phyloP scores from a whole-genome alignment of 2,797 vertebrate species.

The Lepilemur ruficaudatus region DNA sequence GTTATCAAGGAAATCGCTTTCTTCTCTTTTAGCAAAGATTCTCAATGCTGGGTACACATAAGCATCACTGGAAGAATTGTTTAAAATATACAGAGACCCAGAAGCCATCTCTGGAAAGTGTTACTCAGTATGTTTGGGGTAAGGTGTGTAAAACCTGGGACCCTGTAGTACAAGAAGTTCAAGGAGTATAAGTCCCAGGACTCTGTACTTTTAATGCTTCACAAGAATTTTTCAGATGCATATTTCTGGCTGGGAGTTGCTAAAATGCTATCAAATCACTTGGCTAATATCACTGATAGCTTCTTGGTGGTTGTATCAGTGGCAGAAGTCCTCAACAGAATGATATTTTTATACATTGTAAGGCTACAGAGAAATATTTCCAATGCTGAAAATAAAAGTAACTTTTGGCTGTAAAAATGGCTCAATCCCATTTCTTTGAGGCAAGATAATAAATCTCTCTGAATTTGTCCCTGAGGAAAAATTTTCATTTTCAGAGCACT shows the following conservation, averaged over 20 bases:
- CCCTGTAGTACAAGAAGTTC: neutral
- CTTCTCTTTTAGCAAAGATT: neutral
- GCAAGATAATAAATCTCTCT: conserved; percentile 67
- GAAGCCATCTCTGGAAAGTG: neutral
- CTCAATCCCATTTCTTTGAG: conserved; percentile 58
- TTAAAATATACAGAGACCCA: neutral
- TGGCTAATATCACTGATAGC: neutral
- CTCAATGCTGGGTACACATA: neutral
- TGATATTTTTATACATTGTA: conserved; percentile 30
- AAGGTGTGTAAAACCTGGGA: neutral
- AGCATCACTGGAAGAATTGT: neutral
- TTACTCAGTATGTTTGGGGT: neutral
- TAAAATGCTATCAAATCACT: neutral
- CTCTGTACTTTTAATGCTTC: neutral
- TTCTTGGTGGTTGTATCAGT: neutral
- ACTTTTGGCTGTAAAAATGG: conserved; percentile 66
- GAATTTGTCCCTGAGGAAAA: conserved; percentile 73
- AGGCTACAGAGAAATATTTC: conserved; percentile 56
- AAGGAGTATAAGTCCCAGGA: neutral
- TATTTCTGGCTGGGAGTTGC: neutral
- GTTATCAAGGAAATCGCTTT: neutral
- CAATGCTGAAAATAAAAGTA: conserved; percentile 60
- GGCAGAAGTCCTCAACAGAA: conserved; percentile 37
- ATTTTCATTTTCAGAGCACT: conserved; percentile 71
- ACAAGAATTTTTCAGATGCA: neutral